A percentile compares a stretch with the other conserved stretches of the same genome.
These are phyloP conservation scores for Micromesistius poutassou DNA, from an alignment of 2,797 vertebrate species.

Conservation along the genomic window DNA sequence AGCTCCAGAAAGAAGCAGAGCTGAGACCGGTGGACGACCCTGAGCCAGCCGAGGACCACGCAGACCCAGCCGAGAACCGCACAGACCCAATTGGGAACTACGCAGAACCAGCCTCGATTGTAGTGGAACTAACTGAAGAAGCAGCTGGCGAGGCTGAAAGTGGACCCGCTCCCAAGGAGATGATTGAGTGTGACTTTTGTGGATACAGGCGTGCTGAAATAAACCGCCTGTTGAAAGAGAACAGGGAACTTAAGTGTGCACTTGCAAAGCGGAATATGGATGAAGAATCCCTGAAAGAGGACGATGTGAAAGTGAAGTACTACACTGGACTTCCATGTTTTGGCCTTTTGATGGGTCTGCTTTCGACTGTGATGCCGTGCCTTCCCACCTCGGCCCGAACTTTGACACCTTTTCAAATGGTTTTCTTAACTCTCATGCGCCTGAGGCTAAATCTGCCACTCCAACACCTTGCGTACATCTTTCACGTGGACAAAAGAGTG, in stretches of 20 bases:
- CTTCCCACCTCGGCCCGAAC: background rate
- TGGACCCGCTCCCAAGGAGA: background rate
- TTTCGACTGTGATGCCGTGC: background rate
- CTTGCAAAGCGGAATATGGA: conserved; percentile 8
- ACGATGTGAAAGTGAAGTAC: conserved; percentile 12
- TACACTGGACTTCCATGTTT: conserved; percentile 18
- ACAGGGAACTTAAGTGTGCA: conserved; percentile 7
- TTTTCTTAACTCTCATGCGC: conserved; percentile 20
- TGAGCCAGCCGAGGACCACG: background rate
- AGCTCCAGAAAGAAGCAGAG: background rate
- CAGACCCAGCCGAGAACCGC: background rate
- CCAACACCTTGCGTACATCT: conserved; percentile 17
- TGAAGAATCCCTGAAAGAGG: conserved; percentile 3
- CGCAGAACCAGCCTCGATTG: background rate
- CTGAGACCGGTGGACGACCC: too few relatives aligned
- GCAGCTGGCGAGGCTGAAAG: background rate
- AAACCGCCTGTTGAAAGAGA: conserved; percentile 6
- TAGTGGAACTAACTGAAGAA: background rate
- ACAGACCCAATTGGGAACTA: background rate
- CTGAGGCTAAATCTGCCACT: conserved; percentile 21
- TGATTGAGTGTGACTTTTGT: conserved; percentile 3
- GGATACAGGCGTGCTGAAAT: background rate
- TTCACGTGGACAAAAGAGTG: conserved; percentile 4
- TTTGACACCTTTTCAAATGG: conserved; percentile 11
- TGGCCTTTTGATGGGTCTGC: conserved; percentile 5